Evolutionary conservation across 2,797 vertebrate genomes (phyloP).

Genomic region (Phrynocephalus forsythii): DNA sequence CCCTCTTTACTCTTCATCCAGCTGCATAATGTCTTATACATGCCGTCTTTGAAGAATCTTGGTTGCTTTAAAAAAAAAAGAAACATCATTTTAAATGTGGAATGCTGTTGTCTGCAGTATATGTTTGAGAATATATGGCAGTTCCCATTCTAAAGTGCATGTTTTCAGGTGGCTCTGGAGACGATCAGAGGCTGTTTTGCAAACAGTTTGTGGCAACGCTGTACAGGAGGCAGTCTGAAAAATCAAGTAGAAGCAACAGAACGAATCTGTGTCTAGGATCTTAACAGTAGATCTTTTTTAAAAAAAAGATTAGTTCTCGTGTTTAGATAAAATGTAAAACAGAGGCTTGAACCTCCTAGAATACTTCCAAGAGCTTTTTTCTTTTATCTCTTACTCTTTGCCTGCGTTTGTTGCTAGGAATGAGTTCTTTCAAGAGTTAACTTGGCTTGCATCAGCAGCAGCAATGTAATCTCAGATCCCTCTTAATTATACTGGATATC

Average conservation of each 20-base stretch:
- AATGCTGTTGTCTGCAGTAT: not conserved
- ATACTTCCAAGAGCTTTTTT: not conserved
- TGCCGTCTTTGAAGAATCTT: not conserved
- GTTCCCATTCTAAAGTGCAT: not conserved
- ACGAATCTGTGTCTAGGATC: not conserved
- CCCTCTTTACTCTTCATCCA: too few relatives aligned
- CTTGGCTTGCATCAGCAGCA: slow-evolving; percentile 1
- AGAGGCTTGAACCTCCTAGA: not conserved
- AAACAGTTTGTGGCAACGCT: not conserved
- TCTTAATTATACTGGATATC: slow-evolving; percentile 33
- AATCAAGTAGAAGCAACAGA: not conserved
- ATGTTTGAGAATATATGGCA: not conserved
- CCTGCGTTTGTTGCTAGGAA: not conserved
- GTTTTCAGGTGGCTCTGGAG: not conserved
- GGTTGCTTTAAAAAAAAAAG: not conserved
- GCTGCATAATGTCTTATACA: not conserved
- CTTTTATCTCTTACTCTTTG: not conserved
- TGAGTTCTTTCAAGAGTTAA: slow-evolving; percentile 6
- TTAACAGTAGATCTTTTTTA: not conserved
- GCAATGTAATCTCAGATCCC: slow-evolving; percentile 27
- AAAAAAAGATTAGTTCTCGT: too few relatives aligned
- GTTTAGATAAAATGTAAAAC: not conserved
- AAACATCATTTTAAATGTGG: too few relatives aligned
- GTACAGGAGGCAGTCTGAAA: not conserved
- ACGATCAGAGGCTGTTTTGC: not conserved